phyloP scores from a whole-genome alignment of 2,888 invertebrate species.

The Temnothorax ravouxi region DNA sequence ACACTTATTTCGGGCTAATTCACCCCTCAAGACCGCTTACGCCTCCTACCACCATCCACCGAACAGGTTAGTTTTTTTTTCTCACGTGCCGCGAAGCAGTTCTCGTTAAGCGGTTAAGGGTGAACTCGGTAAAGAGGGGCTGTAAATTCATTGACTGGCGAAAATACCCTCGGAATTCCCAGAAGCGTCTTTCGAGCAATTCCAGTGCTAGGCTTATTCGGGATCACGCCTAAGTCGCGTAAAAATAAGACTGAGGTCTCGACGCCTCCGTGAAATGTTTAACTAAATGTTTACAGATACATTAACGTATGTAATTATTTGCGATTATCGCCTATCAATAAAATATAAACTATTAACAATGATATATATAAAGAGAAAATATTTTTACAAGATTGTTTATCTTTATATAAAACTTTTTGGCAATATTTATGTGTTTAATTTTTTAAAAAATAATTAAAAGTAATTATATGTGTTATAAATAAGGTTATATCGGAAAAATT shows the following conservation, averaged over 20 bases:
- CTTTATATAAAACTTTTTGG: neutral
- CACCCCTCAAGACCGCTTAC: slow-evolving; percentile 84
- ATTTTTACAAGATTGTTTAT: neutral
- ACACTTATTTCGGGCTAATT: slow-evolving; percentile 84
- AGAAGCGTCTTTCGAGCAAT: slow-evolving; percentile 73
- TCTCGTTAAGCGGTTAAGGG: slow-evolving; percentile 84
- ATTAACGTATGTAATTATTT: neutral
- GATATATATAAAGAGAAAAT: neutral
- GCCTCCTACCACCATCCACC: slow-evolving; percentile 64
- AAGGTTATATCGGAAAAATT: neutral
- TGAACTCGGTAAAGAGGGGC: slow-evolving; percentile 81
- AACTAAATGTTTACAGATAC: too few species aligned
- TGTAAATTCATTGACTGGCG: slow-evolving; percentile 86
- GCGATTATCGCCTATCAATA: neutral
- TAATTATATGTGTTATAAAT: neutral
- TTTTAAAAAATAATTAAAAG: neutral
- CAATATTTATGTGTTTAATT: neutral
- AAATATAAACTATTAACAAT: neutral
- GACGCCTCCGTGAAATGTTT: neutral
- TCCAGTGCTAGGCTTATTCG: slow-evolving; percentile 28
- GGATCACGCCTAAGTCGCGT: slow-evolving; percentile 34
- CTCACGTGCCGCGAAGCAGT: slow-evolving; percentile 85
- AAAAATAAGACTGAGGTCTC: slow-evolving; percentile 14
- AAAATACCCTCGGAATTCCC: slow-evolving; percentile 81
- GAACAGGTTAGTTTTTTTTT: slow-evolving; percentile 80